These are phyloP conservation scores for Berghia stephanieae DNA, from an alignment of 1,140 invertebrate genomes.

Conservation along the genomic window DNA sequence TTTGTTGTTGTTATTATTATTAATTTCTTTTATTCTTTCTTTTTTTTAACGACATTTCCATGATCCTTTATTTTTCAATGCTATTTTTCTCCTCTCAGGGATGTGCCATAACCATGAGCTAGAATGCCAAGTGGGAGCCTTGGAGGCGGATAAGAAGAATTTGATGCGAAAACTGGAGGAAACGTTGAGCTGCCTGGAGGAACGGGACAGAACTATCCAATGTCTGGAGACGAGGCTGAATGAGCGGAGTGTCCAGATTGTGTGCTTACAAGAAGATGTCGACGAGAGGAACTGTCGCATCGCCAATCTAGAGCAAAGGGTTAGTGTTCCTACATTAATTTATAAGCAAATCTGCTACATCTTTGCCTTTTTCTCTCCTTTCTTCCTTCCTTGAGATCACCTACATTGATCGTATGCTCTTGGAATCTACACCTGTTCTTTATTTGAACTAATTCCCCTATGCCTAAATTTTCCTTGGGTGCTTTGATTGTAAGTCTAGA, in stretches of 20 bases:
- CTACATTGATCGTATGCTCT: no score
- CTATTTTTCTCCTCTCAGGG: constrained; percentile 37
- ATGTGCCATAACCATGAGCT: constrained; percentile 48
- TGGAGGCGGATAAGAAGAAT: constrained; percentile 48
- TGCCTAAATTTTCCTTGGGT: no score
- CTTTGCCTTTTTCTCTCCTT: no score
- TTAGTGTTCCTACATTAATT: constrained; percentile 21
- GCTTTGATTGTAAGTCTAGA: no score
- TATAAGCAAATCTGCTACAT: no score
- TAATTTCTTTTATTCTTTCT: neutral
- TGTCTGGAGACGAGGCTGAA: constrained; percentile 51
- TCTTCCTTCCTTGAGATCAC: no score
- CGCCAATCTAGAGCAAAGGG: constrained; percentile 55
- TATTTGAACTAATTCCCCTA: no score
- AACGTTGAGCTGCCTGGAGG: constrained; percentile 40
- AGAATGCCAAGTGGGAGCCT: constrained; percentile 39
- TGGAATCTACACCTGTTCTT: no score
- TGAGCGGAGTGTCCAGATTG: constrained; percentile 56
- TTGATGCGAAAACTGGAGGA: constrained; percentile 41
- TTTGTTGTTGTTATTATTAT: neutral
- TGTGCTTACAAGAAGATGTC: constrained; percentile 58
- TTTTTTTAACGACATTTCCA: neutral
- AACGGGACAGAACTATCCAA: constrained; percentile 48
- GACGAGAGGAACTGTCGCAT: constrained; percentile 49
- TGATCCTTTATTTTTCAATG: neutral